Evolutionary conservation across 2,113 vertebrate species (phyloP).

Genomic region (Seriola dumerili): DNA sequence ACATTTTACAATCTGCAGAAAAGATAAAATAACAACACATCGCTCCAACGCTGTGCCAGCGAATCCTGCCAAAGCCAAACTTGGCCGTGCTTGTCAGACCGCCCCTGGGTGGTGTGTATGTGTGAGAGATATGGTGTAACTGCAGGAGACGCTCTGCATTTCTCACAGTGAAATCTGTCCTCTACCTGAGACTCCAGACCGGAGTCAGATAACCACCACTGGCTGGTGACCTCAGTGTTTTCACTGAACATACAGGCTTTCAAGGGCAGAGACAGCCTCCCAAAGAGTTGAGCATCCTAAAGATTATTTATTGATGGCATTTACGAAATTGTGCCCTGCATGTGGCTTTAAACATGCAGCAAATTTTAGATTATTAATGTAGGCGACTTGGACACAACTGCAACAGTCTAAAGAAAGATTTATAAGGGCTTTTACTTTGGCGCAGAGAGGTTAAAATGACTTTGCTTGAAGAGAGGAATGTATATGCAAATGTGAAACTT

Average conservation of each 20-base stretch:
- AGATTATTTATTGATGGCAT: constrained; percentile 66
- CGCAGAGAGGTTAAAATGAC: constrained; percentile 30
- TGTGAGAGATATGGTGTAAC: constrained; percentile 73
- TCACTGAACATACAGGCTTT: constrained; percentile 70
- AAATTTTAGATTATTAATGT: constrained; percentile 50
- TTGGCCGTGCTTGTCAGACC: constrained; percentile 39
- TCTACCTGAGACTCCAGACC: constrained; percentile 76
- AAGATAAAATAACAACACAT: constrained; percentile 52
- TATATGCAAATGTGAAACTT: constrained; percentile 57
- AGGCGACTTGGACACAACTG: constrained; percentile 26
- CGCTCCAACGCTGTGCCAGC: constrained; percentile 45
- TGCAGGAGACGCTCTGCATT: constrained; percentile 73
- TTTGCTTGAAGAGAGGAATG: constrained; percentile 38
- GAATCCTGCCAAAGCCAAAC: constrained; percentile 51
- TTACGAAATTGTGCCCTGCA: constrained; percentile 32
- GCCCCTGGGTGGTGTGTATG: constrained; percentile 59
- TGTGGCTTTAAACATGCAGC: constrained; percentile 56
- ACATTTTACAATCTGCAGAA: constrained; percentile 53
- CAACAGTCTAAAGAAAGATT: constrained; percentile 41
- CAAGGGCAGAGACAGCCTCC: constrained; percentile 59
- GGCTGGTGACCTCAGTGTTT: constrained; percentile 78
- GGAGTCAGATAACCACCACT: constrained; percentile 82
- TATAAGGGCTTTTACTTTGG: constrained; percentile 49
- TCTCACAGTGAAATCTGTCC: constrained; percentile 79
- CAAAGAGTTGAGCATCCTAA: constrained; percentile 27